phyloP scores from a whole-genome alignment of 2,888 invertebrate species.

The Nasonia oneida region DNA sequence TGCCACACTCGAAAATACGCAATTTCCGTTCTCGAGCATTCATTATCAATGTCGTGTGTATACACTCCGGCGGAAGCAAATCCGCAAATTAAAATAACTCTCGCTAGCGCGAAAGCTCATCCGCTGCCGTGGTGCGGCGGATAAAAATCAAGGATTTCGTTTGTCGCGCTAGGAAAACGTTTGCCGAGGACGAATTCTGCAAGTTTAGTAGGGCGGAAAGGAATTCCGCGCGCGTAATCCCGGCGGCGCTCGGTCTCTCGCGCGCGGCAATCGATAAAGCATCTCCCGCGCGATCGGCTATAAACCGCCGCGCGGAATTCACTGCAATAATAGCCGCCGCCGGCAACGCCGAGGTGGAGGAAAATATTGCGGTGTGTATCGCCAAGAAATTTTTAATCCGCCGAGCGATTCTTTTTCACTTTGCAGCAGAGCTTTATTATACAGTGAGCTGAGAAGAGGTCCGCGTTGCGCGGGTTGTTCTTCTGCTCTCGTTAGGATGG shows the following conservation, averaged over 20 bases:
- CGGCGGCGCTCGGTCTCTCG: neutral
- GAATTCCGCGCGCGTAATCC: slow-evolving; percentile 16
- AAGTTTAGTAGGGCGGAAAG: slow-evolving; percentile 19
- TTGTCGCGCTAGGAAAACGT: neutral
- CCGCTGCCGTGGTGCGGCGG: neutral
- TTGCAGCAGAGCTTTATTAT: no score
- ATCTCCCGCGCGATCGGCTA: slow-evolving; percentile 7
- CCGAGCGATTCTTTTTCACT: neutral
- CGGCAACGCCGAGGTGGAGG: neutral
- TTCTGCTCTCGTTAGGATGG: neutral
- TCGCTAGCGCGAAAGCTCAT: neutral
- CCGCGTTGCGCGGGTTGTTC: neutral
- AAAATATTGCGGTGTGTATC: neutral
- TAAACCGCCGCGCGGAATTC: slow-evolving; percentile 27
- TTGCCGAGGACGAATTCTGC: slow-evolving; percentile 25
- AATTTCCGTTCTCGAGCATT: neutral
- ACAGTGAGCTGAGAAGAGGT: no score
- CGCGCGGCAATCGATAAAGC: slow-evolving; percentile 19
- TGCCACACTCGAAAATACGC: no score
- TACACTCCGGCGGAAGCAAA: neutral
- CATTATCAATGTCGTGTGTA: neutral
- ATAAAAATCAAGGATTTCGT: slow-evolving; percentile 9
- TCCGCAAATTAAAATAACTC: slow-evolving; percentile 1
- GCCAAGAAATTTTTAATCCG: neutral
- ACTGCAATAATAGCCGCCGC: slow-evolving; percentile 18